phyloP scores from a whole-genome alignment of 2,113 vertebrate genomes.

The Meriones unguiculatus region DNA sequence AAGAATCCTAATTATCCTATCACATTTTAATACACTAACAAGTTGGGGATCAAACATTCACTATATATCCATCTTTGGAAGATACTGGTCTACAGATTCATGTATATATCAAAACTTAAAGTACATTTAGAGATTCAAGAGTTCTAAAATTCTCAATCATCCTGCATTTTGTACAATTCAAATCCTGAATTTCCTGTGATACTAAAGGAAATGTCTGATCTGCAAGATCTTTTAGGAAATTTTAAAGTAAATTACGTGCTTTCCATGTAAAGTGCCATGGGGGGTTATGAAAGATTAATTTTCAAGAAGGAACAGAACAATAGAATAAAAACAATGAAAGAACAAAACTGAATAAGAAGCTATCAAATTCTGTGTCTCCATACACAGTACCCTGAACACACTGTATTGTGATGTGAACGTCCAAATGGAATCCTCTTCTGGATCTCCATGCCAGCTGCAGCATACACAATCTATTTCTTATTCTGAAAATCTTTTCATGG shows the following conservation, averaged over 20 bases:
- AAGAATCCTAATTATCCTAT: neutral
- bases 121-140: neutral
- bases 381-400: neutral
- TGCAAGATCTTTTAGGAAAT: neutral
- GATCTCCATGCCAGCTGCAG: neutral
- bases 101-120: neutral
- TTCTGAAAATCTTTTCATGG: neutral
- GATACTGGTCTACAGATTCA: neutral
- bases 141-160: neutral
- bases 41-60: neutral
- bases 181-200: too few relatives aligned
- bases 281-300: neutral
- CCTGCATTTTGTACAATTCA: neutral
- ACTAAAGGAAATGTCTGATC: neutral
- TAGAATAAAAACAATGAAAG: neutral
- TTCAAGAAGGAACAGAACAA: neutral
- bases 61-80: neutral
- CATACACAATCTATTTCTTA: neutral
- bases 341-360: neutral
- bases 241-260: neutral
- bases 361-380: neutral
- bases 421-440: neutral
- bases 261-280: neutral
- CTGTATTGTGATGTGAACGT: neutral
- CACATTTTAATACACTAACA: neutral